Base-by-base conservation (phyloP, 2,888 invertebrate species). In the Cephus spinipes region DNA sequence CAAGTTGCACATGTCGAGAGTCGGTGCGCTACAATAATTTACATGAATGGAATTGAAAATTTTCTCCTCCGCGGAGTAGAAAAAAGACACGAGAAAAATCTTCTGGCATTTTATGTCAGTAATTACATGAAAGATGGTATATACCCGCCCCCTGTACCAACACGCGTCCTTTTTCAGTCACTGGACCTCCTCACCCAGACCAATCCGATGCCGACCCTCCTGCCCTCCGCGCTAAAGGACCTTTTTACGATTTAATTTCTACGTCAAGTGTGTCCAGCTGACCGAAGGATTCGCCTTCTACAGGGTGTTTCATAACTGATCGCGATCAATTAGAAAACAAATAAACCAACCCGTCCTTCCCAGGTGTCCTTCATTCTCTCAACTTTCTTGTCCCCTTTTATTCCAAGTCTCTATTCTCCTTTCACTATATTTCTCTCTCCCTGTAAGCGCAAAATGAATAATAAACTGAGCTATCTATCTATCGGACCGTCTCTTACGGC, bases 41-140 rank as follows among this genome's bases (percentile, higher is more conserved):
- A 90, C 91, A 89, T 91, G 91, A 91, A 91, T 91, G 90, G 89
- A 90, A 91, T 90, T 90, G 90, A 91, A 91, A 90, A 91, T 91
- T 90, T 90, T 91, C 90, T 89, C 90, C 90, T 89, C 86, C 86
- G 85, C 86, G 85, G 87, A 89, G 89, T 87, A 89, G 89, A 89
- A 90, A 88, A 89, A 89, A 89, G 88, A 88, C 85, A 85, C 77
- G 81, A 84, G 84, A 87, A 87, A 87, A 89, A 87, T 87, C 87
- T 87, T 87, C 84, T 83, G 87, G 86, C 85, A 88, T 90, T 89
- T 90, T 89, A 87, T 87, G 88, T 86, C 88, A 87, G 89, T 89
- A 91, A 90, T 90, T 90, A 90, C 85, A 88, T 87, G 89, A 90
- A 91, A 89, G 89, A 91, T 87, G 87, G 83, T 85, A 88, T 87